These are phyloP conservation scores for Hemaris fuciformis DNA, from an alignment of 2,888 invertebrate genomes.

Conservation along the genomic window DNA sequence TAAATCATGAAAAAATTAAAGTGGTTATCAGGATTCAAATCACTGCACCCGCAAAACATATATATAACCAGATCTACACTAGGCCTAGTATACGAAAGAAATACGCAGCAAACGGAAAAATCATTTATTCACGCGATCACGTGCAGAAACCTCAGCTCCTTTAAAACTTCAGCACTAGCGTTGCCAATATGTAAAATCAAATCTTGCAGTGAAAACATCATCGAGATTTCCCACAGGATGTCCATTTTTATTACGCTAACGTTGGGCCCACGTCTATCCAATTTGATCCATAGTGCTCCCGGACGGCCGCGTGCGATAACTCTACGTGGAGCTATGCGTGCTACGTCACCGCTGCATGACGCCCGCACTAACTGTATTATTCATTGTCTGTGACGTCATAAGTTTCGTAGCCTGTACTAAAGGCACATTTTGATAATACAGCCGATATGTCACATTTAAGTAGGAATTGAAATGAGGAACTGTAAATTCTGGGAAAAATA, in stretches of 20 bases:
- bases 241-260: constrained; percentile 51
- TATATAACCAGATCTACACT: not conserved
- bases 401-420: not conserved
- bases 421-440: no score
- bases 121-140: not conserved
- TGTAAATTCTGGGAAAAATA: no score
- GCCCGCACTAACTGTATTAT: not conserved
- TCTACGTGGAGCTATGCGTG: not conserved
- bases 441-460: no score
- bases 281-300: constrained; percentile 25
- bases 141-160: not conserved
- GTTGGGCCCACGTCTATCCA: constrained; percentile 26
- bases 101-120: not conserved
- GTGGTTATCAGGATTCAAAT: no score
- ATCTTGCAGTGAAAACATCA: constrained; percentile 41
- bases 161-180: not conserved
- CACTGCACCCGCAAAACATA: not conserved
- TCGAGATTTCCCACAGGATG: constrained; percentile 54
- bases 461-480: no score
- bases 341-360: not conserved
- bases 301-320: constrained; percentile 9
- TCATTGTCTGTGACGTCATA: not conserved
- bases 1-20: no score
- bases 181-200: constrained; percentile 38
- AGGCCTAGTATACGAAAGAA: not conserved